phyloP scores from a whole-genome alignment of 2,888 invertebrate species.

The Stramonita haemastoma region DNA sequence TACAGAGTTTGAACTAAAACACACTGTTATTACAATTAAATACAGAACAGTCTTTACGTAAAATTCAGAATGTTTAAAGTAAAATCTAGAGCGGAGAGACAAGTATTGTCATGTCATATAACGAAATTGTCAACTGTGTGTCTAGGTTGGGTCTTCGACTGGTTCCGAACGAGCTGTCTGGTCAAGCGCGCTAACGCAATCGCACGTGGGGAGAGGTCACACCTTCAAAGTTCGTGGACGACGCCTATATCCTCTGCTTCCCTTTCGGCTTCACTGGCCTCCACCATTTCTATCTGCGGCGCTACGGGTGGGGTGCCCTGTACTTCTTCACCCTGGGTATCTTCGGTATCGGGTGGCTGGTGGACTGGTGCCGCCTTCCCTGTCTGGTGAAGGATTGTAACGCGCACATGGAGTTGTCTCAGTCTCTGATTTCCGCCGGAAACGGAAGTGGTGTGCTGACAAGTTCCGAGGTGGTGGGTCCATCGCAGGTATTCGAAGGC shows the following conservation, averaged over 20 bases:
- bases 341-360: constrained; percentile 61
- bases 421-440: not conserved
- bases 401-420: constrained; percentile 11
- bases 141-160: constrained; percentile 55
- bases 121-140: not conserved
- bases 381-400: constrained; percentile 59
- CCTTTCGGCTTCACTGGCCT: constrained; percentile 92
- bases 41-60: not conserved
- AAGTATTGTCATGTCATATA: not conserved
- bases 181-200: constrained; percentile 57
- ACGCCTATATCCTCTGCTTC: constrained; percentile 90
- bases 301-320: constrained; percentile 76
- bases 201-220: constrained; percentile 29
- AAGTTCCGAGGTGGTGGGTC: not conserved
- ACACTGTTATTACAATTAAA: too few species aligned
- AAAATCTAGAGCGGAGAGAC: not conserved
- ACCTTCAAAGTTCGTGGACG: constrained; percentile 52
- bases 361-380: constrained; percentile 60
- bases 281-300: constrained; percentile 92
- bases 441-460: not conserved
- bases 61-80: not conserved
- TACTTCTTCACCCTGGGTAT: constrained; percentile 64
- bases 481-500: not conserved
- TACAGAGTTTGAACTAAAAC: too few species aligned
- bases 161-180: constrained; percentile 60